Evolutionary conservation across 2,113 vertebrate species (phyloP).

Genomic region (Cercopithecus mona): DNA sequence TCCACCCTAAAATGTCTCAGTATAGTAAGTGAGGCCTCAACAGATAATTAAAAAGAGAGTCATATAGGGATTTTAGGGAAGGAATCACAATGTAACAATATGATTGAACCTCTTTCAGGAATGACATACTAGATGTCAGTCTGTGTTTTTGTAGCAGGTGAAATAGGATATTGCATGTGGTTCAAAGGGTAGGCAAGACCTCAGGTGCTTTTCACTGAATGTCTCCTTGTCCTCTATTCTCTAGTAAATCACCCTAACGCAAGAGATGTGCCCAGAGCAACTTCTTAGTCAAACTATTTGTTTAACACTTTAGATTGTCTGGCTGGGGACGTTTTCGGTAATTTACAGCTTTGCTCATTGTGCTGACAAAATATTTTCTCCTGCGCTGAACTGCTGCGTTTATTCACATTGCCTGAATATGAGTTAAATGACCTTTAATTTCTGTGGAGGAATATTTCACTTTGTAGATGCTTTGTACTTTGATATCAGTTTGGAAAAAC

Average conservation of each 20-base stretch:
- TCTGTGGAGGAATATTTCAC: neutral
- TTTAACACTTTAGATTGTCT: neutral
- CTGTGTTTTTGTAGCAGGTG: neutral
- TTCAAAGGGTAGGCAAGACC: neutral
- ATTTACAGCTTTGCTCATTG: neutral
- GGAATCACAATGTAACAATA: neutral
- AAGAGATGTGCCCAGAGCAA: neutral
- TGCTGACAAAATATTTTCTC: constrained; percentile 21
- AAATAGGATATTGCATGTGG: neutral
- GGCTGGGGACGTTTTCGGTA: neutral
- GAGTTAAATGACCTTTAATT: constrained; percentile 18
- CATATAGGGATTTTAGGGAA: neutral
- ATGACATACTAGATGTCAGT: neutral
- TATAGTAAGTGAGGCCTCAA: neutral
- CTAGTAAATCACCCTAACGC: neutral
- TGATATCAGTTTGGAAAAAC: neutral
- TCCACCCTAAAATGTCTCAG: neutral
- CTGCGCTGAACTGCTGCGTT: neutral
- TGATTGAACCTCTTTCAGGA: neutral
- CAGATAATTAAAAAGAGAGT: neutral
- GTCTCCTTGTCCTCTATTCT: neutral
- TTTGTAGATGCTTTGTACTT: neutral
- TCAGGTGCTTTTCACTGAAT: neutral
- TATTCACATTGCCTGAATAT: neutral
- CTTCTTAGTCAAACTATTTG: neutral